These are phyloP conservation scores for Willowsia nigromaculata DNA, from an alignment of 2,888 invertebrate genomes.

Conservation along the genomic window DNA sequence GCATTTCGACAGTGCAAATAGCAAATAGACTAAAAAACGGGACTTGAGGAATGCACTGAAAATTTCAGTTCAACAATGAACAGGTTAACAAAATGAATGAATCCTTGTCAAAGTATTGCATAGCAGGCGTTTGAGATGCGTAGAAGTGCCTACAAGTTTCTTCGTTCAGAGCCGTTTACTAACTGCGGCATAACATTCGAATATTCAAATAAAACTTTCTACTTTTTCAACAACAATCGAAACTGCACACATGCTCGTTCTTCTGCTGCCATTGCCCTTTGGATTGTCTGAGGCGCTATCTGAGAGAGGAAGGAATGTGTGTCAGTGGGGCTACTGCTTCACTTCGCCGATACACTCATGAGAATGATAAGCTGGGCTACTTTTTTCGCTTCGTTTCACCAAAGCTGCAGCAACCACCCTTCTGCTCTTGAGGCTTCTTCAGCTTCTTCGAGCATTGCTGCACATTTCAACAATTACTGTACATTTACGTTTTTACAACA, in stretches of 20 bases:
- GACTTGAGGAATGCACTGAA: too few relatives aligned
- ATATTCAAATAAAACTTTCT: slow-evolving; percentile 19
- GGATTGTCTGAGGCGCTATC: neutral
- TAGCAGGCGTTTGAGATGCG: too few relatives aligned
- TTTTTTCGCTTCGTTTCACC: slow-evolving; percentile 41
- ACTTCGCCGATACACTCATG: too few relatives aligned
- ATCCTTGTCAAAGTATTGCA: too few relatives aligned
- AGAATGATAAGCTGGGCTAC: slow-evolving; percentile 16
- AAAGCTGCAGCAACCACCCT: neutral
- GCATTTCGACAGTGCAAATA: slow-evolving; percentile 3
- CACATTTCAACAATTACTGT: slow-evolving; percentile 7
- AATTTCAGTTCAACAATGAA: too few relatives aligned
- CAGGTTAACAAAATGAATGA: too few relatives aligned
- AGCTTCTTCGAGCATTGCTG: neutral
- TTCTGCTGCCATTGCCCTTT: slow-evolving; percentile 28
- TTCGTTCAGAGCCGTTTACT: too few relatives aligned
- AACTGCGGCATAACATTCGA: too few relatives aligned
- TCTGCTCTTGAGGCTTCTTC: neutral
- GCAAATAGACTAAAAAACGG: too few relatives aligned
- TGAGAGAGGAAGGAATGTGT: slow-evolving; percentile 3
- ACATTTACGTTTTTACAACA: neutral
- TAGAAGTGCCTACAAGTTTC: too few relatives aligned
- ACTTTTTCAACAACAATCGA: neutral
- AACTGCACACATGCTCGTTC: too few relatives aligned
- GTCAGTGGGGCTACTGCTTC: neutral